These are phyloP conservation scores for Tinea trinotella DNA, from an alignment of 2,888 invertebrate species.

Conservation along the genomic window DNA sequence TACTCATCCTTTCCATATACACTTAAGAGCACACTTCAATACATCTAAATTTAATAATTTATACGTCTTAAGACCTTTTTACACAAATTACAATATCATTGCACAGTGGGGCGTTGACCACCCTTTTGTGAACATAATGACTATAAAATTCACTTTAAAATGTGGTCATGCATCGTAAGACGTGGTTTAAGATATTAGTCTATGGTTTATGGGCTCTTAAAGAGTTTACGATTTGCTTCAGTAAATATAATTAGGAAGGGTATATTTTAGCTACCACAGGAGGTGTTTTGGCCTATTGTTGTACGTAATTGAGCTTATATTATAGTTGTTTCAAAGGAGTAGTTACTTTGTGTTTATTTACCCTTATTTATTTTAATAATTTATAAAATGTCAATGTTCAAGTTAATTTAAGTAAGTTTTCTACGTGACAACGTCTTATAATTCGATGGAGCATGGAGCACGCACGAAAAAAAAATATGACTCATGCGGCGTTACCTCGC, in stretches of 20 bases:
- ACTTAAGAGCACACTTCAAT: too few species aligned
- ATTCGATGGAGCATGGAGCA: too few species aligned
- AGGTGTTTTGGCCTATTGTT: background rate
- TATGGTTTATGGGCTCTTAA: conserved; percentile 1
- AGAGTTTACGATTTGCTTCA: conserved; percentile 1
- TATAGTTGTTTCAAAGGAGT: too few species aligned
- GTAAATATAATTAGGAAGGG: background rate
- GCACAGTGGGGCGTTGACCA: conserved; percentile 17
- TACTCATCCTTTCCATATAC: too few species aligned
- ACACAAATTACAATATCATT: background rate
- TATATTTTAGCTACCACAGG: background rate
- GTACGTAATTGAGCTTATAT: background rate
- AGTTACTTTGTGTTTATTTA: too few species aligned
- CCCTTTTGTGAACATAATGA: conserved; percentile 16
- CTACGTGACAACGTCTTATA: too few species aligned
- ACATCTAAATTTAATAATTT: too few species aligned
- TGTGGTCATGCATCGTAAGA: conserved; percentile 16
- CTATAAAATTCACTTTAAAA: conserved; percentile 17
- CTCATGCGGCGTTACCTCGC: too few species aligned
- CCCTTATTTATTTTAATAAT: too few species aligned
- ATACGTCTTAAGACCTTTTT: background rate
- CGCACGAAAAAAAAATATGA: too few species aligned
- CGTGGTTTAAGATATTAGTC: conserved; percentile 13
- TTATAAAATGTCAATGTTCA: too few species aligned
- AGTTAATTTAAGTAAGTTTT: too few species aligned